A percentile compares a stretch with the other conserved stretches of the same genome.
phyloP scores from a whole-genome alignment of 2,888 invertebrate species.

The Nemotelus nigrinus region DNA sequence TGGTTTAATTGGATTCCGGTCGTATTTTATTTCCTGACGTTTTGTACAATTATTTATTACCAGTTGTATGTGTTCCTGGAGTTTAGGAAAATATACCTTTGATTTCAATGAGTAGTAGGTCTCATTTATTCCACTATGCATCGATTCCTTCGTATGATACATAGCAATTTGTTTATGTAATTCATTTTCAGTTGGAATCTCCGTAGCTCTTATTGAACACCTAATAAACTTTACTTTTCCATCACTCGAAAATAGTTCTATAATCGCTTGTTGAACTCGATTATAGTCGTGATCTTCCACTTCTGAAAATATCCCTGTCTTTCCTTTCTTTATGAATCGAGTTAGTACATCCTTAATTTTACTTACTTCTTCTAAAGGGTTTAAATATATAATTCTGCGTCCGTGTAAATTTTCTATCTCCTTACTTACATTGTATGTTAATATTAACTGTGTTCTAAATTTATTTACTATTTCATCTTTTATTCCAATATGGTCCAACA shows the following conservation, averaged over 20 bases:
- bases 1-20: slow-evolving; percentile 48
- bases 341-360: slow-evolving; percentile 45
- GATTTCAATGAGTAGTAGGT: slow-evolving; percentile 47
- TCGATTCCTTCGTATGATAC: slow-evolving; percentile 49
- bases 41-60: slow-evolving; percentile 49
- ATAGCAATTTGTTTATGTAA: slow-evolving; percentile 48
- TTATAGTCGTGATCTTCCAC: slow-evolving; percentile 46
- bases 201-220: slow-evolving; percentile 40
- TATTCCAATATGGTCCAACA: slow-evolving; percentile 48
- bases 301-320: slow-evolving; percentile 49
- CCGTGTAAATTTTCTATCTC: slow-evolving; percentile 43
- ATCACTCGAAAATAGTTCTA: slow-evolving; percentile 46
- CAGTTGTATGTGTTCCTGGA: slow-evolving; percentile 49
- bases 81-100: slow-evolving; percentile 47
- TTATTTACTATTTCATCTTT: slow-evolving; percentile 50
- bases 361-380: slow-evolving; percentile 31
- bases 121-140: slow-evolving; percentile 50
- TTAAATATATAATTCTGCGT: slow-evolving; percentile 46
- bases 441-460: slow-evolving; percentile 50
- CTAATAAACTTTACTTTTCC: slow-evolving; percentile 42
- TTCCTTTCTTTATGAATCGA: slow-evolving; percentile 42
- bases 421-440: slow-evolving; percentile 46
- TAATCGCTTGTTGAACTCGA: slow-evolving; percentile 48
- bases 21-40: slow-evolving; percentile 46
- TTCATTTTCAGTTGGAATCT: slow-evolving; percentile 47